Base-by-base conservation (phyloP, 2,888 invertebrate genomes). In the Drosophila seclusa region DNA sequence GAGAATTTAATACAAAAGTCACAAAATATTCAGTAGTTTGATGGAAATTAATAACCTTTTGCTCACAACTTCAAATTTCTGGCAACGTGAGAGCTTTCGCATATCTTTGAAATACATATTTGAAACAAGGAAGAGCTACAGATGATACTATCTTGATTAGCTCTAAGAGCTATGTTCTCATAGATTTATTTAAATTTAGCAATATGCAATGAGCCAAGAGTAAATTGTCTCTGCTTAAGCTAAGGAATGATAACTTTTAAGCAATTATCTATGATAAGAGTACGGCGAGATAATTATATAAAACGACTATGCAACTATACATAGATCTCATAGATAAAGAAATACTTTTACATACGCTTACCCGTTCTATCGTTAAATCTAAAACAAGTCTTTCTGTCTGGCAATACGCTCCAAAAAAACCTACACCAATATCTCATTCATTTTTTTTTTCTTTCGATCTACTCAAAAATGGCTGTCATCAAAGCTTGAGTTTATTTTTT, bases 391-490 rank as follows among this genome's bases (percentile, higher is more conserved):
- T 24, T 45, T 2, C 16, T 8, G 11, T 40, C 40, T 40, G 10
- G 10, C 13, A 13, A 7, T 21, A 13, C 42, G 7, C 21, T 21
- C 18, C 5, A 42, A 42, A 21, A 11, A 40, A 40, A 42, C 1
- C 3, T 4, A 24, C 16, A 4, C 16, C 10, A 49, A 27, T 10
- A 27, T 49, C 10, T 10, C 27, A 18, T 54, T 67, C 16, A 24
- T 42, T 32, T 10, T 16, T 27, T 24, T n/a, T 27, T 42, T 59
- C 40, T 11, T 32, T 36, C 1, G 66, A 48, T 65, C 16, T 42
- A 40, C 61, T 59, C 66, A 62, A 61, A 61, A 67, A 58, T 59
- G 10, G 45, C 27, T 53, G 57, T 21, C 67, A 72, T 67, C 73
- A 24, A 45, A 45, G 4, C 13, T 2, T 31, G 21, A 21, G 11